phyloP scores from a whole-genome alignment of 2,797 vertebrate genomes.

The Leucoraja ocellata region DNA sequence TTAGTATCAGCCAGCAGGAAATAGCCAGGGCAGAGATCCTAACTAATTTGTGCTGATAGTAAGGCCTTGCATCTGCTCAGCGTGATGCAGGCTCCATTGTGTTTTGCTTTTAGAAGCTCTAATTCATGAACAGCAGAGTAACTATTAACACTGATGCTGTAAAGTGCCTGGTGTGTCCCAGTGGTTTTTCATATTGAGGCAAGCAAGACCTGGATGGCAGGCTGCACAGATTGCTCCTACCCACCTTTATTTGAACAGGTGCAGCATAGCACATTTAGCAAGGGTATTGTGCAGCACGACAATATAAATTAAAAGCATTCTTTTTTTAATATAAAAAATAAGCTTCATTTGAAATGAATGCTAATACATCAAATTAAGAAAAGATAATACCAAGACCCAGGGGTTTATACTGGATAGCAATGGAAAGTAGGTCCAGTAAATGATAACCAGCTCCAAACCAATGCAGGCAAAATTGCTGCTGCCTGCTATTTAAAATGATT shows the following conservation, averaged over 20 bases:
- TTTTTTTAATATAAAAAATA: not conserved
- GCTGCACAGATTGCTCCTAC: not conserved
- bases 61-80: slow-evolving; percentile 11
- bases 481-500: too few species aligned
- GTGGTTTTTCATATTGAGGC: not conserved
- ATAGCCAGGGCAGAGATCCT: slow-evolving; percentile 32
- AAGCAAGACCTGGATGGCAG: not conserved
- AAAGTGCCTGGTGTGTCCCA: not conserved
- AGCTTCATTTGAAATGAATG: not conserved
- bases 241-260: not conserved
- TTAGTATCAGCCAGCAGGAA: slow-evolving; percentile 24
- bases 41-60: slow-evolving; percentile 31
- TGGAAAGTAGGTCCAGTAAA: too few species aligned
- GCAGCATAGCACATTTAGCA: not conserved
- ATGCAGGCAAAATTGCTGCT: too few species aligned
- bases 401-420: too few species aligned
- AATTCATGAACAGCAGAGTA: not conserved
- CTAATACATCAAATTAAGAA: not conserved
- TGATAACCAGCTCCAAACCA: too few species aligned
- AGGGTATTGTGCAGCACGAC: not conserved
- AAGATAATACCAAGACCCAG: not conserved
- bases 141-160: not conserved
- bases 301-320: not conserved
- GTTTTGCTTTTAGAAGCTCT: slow-evolving; percentile 22
- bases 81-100: not conserved